These are phyloP conservation scores for Mionectes macconnelli DNA, from an alignment of 2,113 vertebrate species.

Conservation along the genomic window DNA sequence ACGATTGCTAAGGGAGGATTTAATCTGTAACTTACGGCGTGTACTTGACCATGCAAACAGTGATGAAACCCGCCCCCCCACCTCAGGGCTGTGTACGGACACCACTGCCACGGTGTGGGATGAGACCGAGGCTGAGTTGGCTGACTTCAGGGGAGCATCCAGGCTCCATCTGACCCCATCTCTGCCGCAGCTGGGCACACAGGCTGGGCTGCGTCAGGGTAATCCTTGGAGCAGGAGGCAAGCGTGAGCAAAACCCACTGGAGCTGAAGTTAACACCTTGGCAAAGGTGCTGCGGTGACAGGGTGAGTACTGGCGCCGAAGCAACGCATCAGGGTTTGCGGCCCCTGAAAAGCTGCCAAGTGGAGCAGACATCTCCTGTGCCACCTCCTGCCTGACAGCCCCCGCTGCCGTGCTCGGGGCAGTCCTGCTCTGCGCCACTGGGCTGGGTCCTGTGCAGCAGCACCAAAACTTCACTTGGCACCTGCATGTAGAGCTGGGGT, in stretches of 20 bases:
- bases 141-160: background rate
- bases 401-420: fast-evolving
- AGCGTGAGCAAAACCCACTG: background rate
- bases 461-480: background rate
- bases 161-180: background rate
- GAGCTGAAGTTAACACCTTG: fast-evolving
- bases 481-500: background rate
- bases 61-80: background rate
- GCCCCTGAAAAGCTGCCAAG: background rate
- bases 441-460: background rate
- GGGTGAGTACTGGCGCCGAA: background rate
- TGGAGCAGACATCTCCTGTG: background rate
- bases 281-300: background rate
- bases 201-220: fast-evolving
- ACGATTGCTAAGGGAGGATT: background rate
- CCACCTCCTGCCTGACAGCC: background rate
- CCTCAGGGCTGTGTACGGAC: fast-evolving
- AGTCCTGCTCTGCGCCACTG: background rate
- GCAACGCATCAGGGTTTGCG: background rate
- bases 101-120: fast-evolving
- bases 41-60: background rate
- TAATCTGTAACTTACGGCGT: background rate
- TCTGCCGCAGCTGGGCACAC: fast-evolving
- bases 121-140: background rate
- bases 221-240: background rate